phyloP scores from a whole-genome alignment of 2,888 invertebrate genomes.

The Macaria notata region DNA sequence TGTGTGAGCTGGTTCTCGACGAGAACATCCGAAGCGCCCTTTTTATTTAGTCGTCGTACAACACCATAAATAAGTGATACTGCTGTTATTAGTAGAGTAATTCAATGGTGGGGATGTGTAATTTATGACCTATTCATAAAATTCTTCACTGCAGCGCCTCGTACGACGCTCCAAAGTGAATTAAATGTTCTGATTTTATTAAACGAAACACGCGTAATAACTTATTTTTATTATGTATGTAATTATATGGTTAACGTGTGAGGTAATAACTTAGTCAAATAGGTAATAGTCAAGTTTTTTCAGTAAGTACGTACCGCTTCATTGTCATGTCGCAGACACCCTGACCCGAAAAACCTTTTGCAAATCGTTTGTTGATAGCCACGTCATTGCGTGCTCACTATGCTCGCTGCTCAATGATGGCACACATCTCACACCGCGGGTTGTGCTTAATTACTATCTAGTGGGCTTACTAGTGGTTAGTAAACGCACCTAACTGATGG shows the following conservation, averaged over 20 bases:
- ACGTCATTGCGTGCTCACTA: slow-evolving; percentile 22
- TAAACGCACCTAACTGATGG: slow-evolving; percentile 7
- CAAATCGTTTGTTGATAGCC: slow-evolving; percentile 33
- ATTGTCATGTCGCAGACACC: slow-evolving; percentile 32
- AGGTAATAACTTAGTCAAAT: background rate
- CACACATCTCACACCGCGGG: slow-evolving; percentile 16
- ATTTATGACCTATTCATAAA: slow-evolving; percentile 36
- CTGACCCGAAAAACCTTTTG: slow-evolving; percentile 36
- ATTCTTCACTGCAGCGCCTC: slow-evolving; percentile 18
- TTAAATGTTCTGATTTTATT: slow-evolving; percentile 2
- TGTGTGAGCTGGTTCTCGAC: background rate
- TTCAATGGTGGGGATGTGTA: slow-evolving; percentile 31
- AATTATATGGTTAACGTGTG: background rate
- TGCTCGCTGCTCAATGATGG: slow-evolving; percentile 23
- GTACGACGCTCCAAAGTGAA: slow-evolving; percentile 12
- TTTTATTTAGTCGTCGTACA: background rate
- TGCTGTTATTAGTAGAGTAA: slow-evolving; percentile 31
- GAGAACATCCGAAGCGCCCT: background rate
- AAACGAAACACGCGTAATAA: background rate
- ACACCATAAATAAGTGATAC: slow-evolving; percentile 7
- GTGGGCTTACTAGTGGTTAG: background rate
- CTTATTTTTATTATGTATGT: too few relatives aligned
- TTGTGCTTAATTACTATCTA: slow-evolving; percentile 10
- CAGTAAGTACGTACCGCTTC: slow-evolving; percentile 13
- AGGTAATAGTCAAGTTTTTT: slow-evolving; percentile 5